A percentile compares a stretch with the other conserved stretches of the same genome.
Conservation (phyloP, 2,888 invertebrate species). For the Andrena hattorfiana region DNA sequence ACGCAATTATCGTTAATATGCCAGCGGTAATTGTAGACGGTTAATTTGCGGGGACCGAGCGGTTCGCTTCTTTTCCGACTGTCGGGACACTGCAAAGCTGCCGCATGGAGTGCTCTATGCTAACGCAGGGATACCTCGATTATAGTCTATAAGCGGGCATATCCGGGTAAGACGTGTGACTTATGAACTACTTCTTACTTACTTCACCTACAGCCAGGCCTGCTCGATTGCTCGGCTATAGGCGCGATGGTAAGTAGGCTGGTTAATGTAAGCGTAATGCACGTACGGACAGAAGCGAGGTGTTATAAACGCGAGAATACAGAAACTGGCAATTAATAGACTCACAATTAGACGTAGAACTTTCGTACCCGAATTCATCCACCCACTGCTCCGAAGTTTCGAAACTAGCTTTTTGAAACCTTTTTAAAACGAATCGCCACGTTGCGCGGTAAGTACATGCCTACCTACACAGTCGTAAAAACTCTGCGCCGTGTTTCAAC, state of each 20-base stretch:
- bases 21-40: slow-evolving; percentile 33
- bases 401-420: too few species aligned
- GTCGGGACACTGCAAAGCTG: slow-evolving; percentile 13
- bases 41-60: background rate
- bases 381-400: too few species aligned
- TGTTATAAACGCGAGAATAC: slow-evolving; percentile 35
- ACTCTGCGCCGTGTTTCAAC: background rate
- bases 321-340: slow-evolving; percentile 29
- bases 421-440: too few species aligned
- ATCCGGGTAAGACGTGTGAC: slow-evolving; percentile 15
- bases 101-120: slow-evolving; percentile 1
- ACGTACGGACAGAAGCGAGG: background rate
- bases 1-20: slow-evolving; percentile 17
- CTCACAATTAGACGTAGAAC: too few species aligned
- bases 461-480: too few species aligned
- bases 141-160: background rate
- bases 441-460: too few species aligned
- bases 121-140: background rate
- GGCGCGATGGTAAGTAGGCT: slow-evolving; percentile 44
- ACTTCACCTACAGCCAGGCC: slow-evolving; percentile 60
- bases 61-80: background rate
- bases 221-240: slow-evolving; percentile 56
- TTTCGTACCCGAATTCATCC: too few species aligned
- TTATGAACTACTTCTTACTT: slow-evolving; percentile 67
- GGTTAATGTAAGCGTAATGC: slow-evolving; percentile 52